These are phyloP conservation scores for Nysson spinosus DNA, from an alignment of 2,888 invertebrate species.

Conservation along the genomic window DNA sequence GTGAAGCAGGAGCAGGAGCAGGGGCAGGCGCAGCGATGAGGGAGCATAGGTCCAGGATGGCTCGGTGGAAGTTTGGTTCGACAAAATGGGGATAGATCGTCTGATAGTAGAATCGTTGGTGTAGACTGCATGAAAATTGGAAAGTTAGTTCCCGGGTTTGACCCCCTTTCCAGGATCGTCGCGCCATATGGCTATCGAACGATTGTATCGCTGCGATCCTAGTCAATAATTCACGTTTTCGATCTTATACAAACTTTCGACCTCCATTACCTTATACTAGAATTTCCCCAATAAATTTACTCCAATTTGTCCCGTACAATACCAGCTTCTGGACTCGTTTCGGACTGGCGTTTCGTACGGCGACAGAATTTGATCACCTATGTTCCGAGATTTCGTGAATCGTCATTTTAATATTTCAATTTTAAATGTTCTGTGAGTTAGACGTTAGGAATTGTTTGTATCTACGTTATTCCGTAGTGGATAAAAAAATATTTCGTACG, in stretches of 20 bases:
- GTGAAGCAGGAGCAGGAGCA: no score
- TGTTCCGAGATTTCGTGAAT: no score
- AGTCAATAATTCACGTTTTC: conserved; percentile 41
- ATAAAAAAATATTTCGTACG: no score
- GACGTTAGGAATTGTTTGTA: no score
- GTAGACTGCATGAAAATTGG: conserved; percentile 43
- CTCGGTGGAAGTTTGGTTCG: conserved; percentile 12
- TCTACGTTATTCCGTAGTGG: no score
- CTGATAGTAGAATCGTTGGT: conserved; percentile 27
- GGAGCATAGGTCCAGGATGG: conserved; percentile 4
- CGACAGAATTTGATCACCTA: no score
- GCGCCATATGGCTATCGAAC: conserved; percentile 47
- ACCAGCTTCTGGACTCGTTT: no score
- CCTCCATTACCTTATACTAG: conserved; percentile 2
- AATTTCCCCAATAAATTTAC: no score
- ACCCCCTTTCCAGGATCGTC: conserved; percentile 21
- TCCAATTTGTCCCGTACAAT: no score
- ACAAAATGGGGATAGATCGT: conserved; percentile 29
- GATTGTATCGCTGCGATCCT: conserved; percentile 41
- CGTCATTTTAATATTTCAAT: no score
- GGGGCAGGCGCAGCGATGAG: neutral
- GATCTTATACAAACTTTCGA: conserved; percentile 14
- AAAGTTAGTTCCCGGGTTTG: conserved; percentile 34
- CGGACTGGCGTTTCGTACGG: no score
- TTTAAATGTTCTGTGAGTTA: no score